Conservation (phyloP, 2,113 vertebrate species). For the Diglossa brunneiventris region DNA sequence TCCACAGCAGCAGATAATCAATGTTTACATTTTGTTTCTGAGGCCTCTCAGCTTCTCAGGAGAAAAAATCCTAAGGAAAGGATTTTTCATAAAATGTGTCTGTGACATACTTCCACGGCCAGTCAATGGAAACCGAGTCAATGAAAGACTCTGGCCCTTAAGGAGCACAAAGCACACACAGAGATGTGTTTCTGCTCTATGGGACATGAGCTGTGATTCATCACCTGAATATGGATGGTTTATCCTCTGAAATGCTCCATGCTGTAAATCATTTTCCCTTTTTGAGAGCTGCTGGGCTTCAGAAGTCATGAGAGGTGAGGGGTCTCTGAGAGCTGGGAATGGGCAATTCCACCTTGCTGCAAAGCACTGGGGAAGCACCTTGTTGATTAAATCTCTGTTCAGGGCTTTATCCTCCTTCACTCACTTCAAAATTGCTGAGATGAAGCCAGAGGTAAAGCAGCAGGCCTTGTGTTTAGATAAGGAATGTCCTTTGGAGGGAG, state of each 20-base stretch:
- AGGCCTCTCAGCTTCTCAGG: no score
- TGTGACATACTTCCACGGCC: background rate
- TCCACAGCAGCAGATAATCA: no score
- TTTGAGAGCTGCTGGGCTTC: background rate
- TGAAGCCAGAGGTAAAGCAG: conserved; percentile 15
- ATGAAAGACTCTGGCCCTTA: background rate
- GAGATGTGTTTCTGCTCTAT: background rate
- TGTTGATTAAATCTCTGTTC: background rate
- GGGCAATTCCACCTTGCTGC: background rate
- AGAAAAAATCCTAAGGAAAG: no score
- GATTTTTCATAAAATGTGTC: no score
- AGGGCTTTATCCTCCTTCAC: background rate
- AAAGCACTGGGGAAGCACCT: background rate
- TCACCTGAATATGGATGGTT: background rate
- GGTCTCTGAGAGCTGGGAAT: background rate
- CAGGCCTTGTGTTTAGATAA: background rate
- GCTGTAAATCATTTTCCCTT: background rate
- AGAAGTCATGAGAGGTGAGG: background rate
- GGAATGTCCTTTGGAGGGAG: background rate
- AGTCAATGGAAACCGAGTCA: background rate
- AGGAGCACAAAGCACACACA: background rate
- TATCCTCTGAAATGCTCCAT: background rate
- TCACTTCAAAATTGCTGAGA: background rate
- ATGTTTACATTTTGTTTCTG: no score
- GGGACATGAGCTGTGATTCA: background rate